A percentile compares a stretch with the other conserved stretches of the same genome.
Conservation (phyloP, 2,888 invertebrate genomes). For the Nasonovia ribisnigri region DNA sequence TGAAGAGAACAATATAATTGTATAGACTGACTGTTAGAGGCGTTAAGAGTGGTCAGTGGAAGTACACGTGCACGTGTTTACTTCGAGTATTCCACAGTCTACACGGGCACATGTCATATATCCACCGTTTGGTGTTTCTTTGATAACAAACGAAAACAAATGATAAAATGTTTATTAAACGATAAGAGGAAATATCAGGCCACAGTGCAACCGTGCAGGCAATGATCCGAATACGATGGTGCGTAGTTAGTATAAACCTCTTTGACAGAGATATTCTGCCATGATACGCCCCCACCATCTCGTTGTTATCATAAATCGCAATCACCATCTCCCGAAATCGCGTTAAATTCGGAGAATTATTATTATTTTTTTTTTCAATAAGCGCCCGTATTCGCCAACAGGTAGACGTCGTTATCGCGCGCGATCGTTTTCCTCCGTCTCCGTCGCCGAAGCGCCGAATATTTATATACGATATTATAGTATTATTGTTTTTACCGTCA, state of each 20-base stretch:
- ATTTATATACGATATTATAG: not conserved
- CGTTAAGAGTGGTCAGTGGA: not conserved
- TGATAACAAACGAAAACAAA: not conserved
- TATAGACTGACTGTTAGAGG: not conserved
- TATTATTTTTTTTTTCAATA: constrained; percentile 49
- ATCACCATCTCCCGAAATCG: constrained; percentile 44
- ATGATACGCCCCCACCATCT: constrained; percentile 27
- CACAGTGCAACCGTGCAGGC: not conserved
- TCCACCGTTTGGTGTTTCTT: not conserved
- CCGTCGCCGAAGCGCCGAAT: not conserved
- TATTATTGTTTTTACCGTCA: constrained; percentile 15
- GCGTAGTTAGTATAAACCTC: constrained; percentile 32
- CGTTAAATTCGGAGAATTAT: constrained; percentile 45
- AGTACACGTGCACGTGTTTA: constrained; percentile 31
- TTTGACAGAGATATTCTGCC: constrained; percentile 42
- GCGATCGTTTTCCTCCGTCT: constrained; percentile 54
- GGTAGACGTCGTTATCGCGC: constrained; percentile 63
- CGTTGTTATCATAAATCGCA: constrained; percentile 47
- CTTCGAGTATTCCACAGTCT: not conserved
- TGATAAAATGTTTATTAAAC: constrained; percentile 15
- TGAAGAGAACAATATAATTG: not conserved
- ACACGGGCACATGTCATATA: too few relatives aligned
- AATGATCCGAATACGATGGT: not conserved
- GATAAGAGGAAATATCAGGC: not conserved
- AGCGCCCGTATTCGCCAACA: constrained; percentile 62